A percentile compares a stretch with the other conserved stretches of the same genome.
phyloP scores from a whole-genome alignment of 2,113 vertebrate species.

The Thermophis baileyi region DNA sequence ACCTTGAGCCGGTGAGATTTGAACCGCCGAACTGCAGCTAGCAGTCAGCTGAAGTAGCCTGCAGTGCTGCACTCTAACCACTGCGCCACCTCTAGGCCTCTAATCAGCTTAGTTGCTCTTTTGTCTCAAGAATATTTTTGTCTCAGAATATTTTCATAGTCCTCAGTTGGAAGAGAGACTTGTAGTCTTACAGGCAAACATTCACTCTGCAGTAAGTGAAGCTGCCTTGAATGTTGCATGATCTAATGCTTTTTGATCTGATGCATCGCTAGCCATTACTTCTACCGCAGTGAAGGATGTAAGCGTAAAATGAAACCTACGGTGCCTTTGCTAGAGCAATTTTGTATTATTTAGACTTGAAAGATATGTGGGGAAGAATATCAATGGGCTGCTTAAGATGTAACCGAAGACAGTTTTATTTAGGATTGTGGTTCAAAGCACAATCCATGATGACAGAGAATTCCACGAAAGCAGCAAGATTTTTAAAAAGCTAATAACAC shows the following conservation, averaged over 20 bases:
- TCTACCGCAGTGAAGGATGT: too few relatives aligned
- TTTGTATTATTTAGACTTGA: constrained; percentile 38
- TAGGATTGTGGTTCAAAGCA: constrained; percentile 38
- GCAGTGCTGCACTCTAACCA: too few relatives aligned
- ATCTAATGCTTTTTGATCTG: background rate
- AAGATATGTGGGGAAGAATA: constrained; percentile 1
- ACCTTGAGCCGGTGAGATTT: too few relatives aligned
- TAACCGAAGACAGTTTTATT: constrained; percentile 36
- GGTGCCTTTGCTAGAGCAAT: background rate
- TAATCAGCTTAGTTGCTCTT: too few relatives aligned
- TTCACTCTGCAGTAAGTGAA: background rate
- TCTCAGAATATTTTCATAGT: background rate
- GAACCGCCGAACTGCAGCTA: too few relatives aligned
- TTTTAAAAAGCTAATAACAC: constrained; percentile 54
- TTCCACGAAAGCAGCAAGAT: constrained; percentile 28
- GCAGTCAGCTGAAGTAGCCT: too few relatives aligned
- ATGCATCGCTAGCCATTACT: background rate
- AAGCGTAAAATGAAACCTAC: background rate
- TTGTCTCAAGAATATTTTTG: background rate
- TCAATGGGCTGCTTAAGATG: constrained; percentile 43
- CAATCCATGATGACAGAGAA: constrained; percentile 31
- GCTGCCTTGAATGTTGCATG: background rate
- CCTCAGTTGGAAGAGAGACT: background rate
- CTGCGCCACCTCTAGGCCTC: too few relatives aligned
- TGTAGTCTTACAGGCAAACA: background rate